Conservation (phyloP, 2,888 invertebrate genomes). For the Uropetala carovei region DNA sequence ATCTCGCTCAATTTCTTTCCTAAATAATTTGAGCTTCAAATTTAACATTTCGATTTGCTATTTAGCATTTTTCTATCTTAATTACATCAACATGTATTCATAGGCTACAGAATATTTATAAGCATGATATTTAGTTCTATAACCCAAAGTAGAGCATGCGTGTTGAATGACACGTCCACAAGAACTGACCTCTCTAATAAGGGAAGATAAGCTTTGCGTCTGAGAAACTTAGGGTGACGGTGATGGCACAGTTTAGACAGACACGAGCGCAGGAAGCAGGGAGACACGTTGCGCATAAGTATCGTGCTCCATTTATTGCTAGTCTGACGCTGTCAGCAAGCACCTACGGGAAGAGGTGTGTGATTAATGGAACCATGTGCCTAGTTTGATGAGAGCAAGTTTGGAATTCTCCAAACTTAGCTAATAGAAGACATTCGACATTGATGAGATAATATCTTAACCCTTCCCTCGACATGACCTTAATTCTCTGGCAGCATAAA, state of each 20-base stretch:
- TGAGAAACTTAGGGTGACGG: not conserved
- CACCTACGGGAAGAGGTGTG: not conserved
- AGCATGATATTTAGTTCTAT: too few relatives aligned
- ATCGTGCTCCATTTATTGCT: not conserved
- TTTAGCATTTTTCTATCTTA: too few relatives aligned
- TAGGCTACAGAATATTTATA: too few relatives aligned
- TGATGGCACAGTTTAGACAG: not conserved
- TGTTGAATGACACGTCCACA: too few relatives aligned
- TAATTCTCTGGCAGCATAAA: too few relatives aligned
- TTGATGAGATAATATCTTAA: not conserved
- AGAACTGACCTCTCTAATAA: too few relatives aligned
- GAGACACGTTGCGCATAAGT: not conserved
- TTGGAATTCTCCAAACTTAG: not conserved
- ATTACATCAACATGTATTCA: too few relatives aligned
- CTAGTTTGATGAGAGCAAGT: not conserved
- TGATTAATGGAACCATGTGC: constrained; percentile 13
- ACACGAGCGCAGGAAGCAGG: not conserved
- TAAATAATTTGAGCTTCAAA: too few relatives aligned
- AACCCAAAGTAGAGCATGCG: too few relatives aligned
- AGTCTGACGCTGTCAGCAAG: not conserved
- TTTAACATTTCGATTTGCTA: too few relatives aligned
- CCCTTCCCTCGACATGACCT: not conserved
- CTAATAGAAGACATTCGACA: not conserved
- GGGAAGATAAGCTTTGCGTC: not conserved
- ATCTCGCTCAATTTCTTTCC: too few relatives aligned